A percentile compares a stretch with the other conserved stretches of the same genome.
Evolutionary conservation across 2,113 vertebrate species (phyloP).

Genomic region (Beaufortia kweichowensis): DNA sequence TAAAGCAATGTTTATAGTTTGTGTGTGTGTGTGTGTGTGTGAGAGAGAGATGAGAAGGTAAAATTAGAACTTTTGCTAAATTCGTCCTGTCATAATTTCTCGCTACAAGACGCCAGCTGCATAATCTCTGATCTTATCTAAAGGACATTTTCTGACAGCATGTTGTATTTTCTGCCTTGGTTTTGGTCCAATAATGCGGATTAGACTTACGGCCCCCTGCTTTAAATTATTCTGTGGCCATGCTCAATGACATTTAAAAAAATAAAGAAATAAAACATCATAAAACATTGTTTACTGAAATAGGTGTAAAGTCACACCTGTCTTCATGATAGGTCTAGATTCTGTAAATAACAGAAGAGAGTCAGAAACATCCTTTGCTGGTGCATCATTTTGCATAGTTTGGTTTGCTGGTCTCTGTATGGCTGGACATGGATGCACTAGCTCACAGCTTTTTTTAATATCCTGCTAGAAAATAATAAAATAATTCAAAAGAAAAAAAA

Average conservation of each 20-base stretch:
- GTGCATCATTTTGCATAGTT: too few relatives aligned
- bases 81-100: conserved; percentile 21
- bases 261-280: neutral
- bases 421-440: too few relatives aligned
- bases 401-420: too few relatives aligned
- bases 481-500: too few relatives aligned
- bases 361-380: too few relatives aligned
- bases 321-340: neutral
- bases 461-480: too few relatives aligned
- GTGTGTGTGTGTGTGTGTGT: conserved; percentile 15
- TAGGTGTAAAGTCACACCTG: neutral
- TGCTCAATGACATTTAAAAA: neutral
- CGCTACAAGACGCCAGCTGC: conserved; percentile 2
- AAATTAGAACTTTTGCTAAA: conserved; percentile 25
- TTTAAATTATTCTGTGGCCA: neutral
- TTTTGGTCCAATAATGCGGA: neutral
- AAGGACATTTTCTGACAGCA: conserved; percentile 3
- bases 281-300: neutral
- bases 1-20: conserved; percentile 13
- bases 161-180: neutral
- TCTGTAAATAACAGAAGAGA: too few relatives aligned
- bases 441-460: too few relatives aligned
- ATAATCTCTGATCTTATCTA: conserved; percentile 32
- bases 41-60: neutral
- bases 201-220: neutral